phyloP scores from a whole-genome alignment of 2,113 vertebrate species.

The Entelurus aequoreus region DNA sequence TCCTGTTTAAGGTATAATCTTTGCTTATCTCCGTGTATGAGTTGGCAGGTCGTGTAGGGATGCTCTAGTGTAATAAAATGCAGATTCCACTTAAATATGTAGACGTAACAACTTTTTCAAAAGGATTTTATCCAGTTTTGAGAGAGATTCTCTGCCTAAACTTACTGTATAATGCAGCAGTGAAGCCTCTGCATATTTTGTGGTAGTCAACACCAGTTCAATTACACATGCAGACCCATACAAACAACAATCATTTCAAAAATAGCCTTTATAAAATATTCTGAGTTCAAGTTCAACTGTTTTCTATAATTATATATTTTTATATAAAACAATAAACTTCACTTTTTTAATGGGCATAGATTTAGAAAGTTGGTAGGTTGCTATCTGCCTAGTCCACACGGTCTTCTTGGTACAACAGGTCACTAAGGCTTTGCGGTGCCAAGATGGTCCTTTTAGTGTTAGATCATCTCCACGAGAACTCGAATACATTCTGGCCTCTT shows the following conservation, averaged over 20 bases:
- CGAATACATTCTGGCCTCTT: too few relatives aligned
- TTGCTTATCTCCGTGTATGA: neutral
- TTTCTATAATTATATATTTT: constrained; percentile 2
- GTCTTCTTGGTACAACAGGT: constrained; percentile 9
- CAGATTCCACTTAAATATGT: constrained; percentile 19
- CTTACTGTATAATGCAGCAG: constrained; percentile 15
- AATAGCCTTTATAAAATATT: constrained; percentile 18
- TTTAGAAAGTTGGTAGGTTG: constrained; percentile 7
- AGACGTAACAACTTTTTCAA: constrained; percentile 15
- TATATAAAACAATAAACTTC: neutral
- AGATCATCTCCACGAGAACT: neutral
- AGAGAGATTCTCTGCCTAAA: constrained; percentile 20
- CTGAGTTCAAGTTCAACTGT: constrained; percentile 9
- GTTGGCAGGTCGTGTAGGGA: constrained; percentile 5
- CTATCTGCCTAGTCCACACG: neutral
- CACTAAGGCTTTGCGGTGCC: constrained; percentile 6
- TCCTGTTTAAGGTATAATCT: constrained; percentile 1
- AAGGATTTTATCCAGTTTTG: constrained; percentile 10
- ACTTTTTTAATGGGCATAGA: constrained; percentile 2
- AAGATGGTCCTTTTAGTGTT: neutral
- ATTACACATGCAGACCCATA: constrained; percentile 24
- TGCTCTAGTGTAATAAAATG: constrained; percentile 26
- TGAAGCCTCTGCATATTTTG: constrained; percentile 42
- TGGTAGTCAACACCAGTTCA: constrained; percentile 33
- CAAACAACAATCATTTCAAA: constrained; percentile 17